Percentiles rank a stretch among this genome's conserved stretches.
Conservation (phyloP, 2,888 invertebrate genomes). For the Pterostichus madidus region DNA sequence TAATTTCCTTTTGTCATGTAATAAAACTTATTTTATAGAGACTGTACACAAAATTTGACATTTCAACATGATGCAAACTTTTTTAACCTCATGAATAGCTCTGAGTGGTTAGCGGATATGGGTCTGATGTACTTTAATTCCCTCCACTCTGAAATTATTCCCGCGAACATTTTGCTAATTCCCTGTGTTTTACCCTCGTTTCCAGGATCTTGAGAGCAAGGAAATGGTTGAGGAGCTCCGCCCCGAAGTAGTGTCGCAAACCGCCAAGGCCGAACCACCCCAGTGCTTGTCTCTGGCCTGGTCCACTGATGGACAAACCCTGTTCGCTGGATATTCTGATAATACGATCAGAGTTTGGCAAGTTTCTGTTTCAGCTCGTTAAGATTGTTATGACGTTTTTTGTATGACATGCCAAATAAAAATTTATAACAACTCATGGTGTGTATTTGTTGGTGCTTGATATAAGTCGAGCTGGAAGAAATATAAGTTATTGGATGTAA, state of each 20-base stretch:
- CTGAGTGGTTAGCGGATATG: slow-evolving; percentile 78
- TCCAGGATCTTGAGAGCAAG: slow-evolving; percentile 97
- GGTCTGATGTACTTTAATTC: slow-evolving; percentile 73
- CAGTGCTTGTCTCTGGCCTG: slow-evolving; percentile 98
- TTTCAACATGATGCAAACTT: slow-evolving; percentile 71
- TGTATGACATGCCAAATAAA: slow-evolving; percentile 60
- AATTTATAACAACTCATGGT: slow-evolving; percentile 30
- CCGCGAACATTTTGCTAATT: background rate
- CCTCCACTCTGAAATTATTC: background rate
- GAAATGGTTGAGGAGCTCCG: slow-evolving; percentile 99
- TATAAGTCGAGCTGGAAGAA: slow-evolving; percentile 23
- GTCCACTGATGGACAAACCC: slow-evolving; percentile 99
- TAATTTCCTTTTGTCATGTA: too few relatives aligned
- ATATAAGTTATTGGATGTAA: slow-evolving; percentile 34
- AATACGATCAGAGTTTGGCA: slow-evolving; percentile 99
- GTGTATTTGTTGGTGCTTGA: slow-evolving; percentile 51
- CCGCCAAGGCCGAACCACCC: slow-evolving; percentile 93
- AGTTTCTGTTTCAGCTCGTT: slow-evolving; percentile 92
- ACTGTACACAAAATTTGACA: slow-evolving; percentile 13
- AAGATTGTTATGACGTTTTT: slow-evolving; percentile 72
- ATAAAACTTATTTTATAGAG: too few relatives aligned
- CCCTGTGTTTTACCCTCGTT: slow-evolving; percentile 59
- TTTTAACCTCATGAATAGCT: slow-evolving; percentile 74
- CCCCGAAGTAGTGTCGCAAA: slow-evolving; percentile 93
- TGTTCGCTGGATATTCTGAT: slow-evolving; percentile 99